These are phyloP conservation scores for Smittia aterrima DNA, from an alignment of 2,888 invertebrate genomes.

Conservation along the genomic window DNA sequence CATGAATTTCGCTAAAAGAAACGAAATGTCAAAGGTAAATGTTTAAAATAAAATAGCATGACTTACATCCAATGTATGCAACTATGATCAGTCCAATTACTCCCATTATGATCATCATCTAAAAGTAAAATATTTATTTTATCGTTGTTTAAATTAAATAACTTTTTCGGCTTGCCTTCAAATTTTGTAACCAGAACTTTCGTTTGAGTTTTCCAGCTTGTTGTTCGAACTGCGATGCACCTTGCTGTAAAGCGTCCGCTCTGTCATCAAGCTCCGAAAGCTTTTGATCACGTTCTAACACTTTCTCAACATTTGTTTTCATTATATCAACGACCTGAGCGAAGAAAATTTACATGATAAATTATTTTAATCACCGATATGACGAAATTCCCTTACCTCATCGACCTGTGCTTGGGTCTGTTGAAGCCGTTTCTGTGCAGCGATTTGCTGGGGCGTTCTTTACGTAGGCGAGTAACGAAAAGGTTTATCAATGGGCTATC, in stretches of 20 bases:
- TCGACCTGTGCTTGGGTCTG: constrained; percentile 85
- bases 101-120: constrained; percentile 92
- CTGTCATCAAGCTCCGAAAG: constrained; percentile 91
- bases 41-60: constrained; percentile 1
- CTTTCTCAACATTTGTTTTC: constrained; percentile 95
- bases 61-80: constrained; percentile 87
- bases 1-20: constrained; percentile 44
- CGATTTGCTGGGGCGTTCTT: constrained; percentile 77
- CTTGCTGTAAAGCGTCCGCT: constrained; percentile 92
- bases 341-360: neutral
- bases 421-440: constrained; percentile 77
- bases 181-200: constrained; percentile 97
- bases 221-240: constrained; percentile 94
- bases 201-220: constrained; percentile 95
- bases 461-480: constrained; percentile 44
- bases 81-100: constrained; percentile 78
- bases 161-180: constrained; percentile 63
- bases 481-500: neutral
- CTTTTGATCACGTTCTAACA: constrained; percentile 92
- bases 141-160: neutral
- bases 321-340: constrained; percentile 84
- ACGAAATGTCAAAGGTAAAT: neutral
- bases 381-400: constrained; percentile 56
- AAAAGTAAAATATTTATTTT: constrained; percentile 48
- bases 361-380: neutral